Evolutionary conservation across 2,113 vertebrate genomes (phyloP).

Genomic region (Furnarius figulus): DNA sequence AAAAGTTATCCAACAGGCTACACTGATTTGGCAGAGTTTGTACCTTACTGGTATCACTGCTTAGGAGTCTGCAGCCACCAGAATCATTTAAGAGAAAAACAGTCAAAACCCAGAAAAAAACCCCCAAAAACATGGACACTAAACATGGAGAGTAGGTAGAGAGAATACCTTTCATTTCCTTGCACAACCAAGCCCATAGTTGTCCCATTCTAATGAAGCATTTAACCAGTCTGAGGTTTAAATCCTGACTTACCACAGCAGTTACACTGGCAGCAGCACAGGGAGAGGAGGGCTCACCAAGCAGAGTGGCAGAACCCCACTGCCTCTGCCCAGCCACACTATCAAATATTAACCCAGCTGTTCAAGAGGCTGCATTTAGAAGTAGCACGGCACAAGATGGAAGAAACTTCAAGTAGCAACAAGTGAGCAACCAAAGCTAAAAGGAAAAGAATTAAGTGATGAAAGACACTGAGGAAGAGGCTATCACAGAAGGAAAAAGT

Average conservation of each 20-base stretch:
- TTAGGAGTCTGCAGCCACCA: neutral
- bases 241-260: conserved; percentile 20
- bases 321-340: neutral
- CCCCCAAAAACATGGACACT: neutral
- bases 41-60: neutral
- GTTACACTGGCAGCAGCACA: neutral
- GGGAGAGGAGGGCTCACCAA: neutral
- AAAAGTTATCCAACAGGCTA: neutral
- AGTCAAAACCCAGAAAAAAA: neutral
- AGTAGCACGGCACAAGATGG: neutral
- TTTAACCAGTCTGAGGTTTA: neutral
- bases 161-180: neutral
- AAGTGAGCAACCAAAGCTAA: neutral
- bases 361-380: neutral
- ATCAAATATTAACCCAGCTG: conserved; percentile 31
- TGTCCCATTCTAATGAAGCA: neutral
- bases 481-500: neutral
- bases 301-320: neutral
- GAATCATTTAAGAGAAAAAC: neutral
- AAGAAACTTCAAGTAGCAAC: neutral
- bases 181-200: neutral
- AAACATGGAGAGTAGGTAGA: neutral
- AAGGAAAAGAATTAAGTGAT: neutral
- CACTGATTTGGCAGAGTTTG: neutral
- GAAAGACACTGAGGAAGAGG: neutral